Percentiles rank a stretch among this genome's conserved stretches.
phyloP scores from a whole-genome alignment of 2,888 invertebrate species.

The Temnothorax ravouxi region DNA sequence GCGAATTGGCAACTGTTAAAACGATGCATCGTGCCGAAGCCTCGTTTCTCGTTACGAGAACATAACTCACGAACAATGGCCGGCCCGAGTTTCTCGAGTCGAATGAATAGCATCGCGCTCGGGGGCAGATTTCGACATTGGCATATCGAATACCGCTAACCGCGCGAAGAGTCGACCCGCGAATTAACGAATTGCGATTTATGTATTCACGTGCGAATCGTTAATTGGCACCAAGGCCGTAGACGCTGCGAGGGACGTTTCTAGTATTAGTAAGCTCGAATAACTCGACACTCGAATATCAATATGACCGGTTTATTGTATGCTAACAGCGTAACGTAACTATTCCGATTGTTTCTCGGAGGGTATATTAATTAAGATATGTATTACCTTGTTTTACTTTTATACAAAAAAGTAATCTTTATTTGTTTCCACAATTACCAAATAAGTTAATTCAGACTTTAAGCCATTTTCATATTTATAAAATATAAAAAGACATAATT shows the following conservation, averaged over 20 bases:
- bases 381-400: not conserved
- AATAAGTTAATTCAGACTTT: not conserved
- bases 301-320: conserved; percentile 32
- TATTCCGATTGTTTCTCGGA: conserved; percentile 31
- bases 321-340: conserved; percentile 44
- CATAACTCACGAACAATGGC: conserved; percentile 76
- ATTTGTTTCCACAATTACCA: not conserved
- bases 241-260: conserved; percentile 56
- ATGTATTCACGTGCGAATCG: conserved; percentile 73
- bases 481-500: not conserved
- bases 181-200: conserved; percentile 79
- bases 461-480: not conserved
- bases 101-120: conserved; percentile 72
- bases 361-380: conserved; percentile 6
- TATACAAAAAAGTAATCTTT: not conserved
- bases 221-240: conserved; percentile 74
- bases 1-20: conserved; percentile 69
- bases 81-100: conserved; percentile 67
- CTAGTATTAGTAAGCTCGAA: conserved; percentile 39
- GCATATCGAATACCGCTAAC: conserved; percentile 73
- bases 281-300: conserved; percentile 23
- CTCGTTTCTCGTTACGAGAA: conserved; percentile 75
- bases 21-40: conserved; percentile 54
- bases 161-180: conserved; percentile 58
- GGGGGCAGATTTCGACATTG: conserved; percentile 70